These are phyloP conservation scores for Pantherophis guttatus DNA, from an alignment of 2,113 vertebrate genomes.

Conservation along the genomic window DNA sequence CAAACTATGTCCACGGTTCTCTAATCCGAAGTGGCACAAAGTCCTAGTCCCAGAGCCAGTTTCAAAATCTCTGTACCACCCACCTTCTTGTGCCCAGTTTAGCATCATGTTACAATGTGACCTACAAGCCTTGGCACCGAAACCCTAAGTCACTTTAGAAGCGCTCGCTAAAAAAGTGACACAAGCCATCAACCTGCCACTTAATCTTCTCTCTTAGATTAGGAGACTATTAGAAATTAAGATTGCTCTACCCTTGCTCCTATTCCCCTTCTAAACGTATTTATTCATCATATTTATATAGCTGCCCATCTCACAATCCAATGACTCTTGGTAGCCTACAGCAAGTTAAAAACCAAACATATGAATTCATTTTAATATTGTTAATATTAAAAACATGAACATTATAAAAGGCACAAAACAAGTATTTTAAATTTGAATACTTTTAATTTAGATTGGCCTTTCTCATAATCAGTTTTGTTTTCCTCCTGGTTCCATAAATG, in stretches of 20 bases:
- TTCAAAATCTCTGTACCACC: neutral
- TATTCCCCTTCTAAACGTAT: neutral
- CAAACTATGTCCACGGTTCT: neutral
- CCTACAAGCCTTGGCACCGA: neutral
- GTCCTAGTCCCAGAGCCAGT: neutral
- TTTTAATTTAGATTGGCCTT: neutral
- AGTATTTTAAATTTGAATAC: neutral
- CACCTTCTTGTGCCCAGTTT: neutral
- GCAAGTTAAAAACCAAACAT: neutral
- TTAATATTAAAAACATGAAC: neutral
- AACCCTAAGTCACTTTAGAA: neutral
- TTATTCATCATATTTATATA: neutral
- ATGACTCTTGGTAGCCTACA: neutral
- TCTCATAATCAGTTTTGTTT: neutral
- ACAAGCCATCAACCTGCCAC: neutral
- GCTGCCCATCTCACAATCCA: neutral
- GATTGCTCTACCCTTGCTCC: neutral
- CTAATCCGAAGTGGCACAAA: neutral
- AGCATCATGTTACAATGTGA: constrained; percentile 17
- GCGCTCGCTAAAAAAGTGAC: neutral
- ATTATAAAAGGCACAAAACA: neutral
- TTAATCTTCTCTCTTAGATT: neutral
- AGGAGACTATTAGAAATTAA: neutral
- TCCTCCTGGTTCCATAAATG: neutral
- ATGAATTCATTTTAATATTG: neutral